Evolutionary conservation across 2,113 vertebrate genomes (phyloP), one percentile per base, ranked within the genome.

Genomic region (Eclectus roratus): DNA sequence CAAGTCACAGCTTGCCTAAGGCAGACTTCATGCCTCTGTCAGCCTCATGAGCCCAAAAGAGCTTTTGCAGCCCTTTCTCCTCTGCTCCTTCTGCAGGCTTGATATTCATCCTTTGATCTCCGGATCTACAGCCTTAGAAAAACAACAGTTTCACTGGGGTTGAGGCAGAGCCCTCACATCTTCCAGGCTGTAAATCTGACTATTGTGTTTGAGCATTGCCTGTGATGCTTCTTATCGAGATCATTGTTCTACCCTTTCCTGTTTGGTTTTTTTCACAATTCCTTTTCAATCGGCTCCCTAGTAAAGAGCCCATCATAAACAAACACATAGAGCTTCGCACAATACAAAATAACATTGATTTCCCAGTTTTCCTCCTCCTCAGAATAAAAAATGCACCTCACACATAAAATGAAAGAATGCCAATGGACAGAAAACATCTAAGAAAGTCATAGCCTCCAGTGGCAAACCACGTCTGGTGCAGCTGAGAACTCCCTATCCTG

Each of bases 171-270:
- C 61, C 21, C 1, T 91, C 93, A 95, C 79, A 85, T 97, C 91
- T 97, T 91, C 77, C 89, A 96, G 87, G 68, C 95, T 89, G 91
- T 89, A 95, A 95, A 96, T 97, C 81, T 95, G 72, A 91, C 93
- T 94, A 94, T 96, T 96, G 94, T 97, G 84, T 96, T 91, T 95
- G 91, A 82, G 93, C 87, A 87, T 82, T 80, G 95, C 81, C 89
- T 97, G 91, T 88, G 93, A 96, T 96, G 84, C 93, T 63, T 93
- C 89, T 97, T 94, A 96, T 94, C 74, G 5, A 85, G 91, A 73
- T 93, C 61, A 96, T 96, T 97, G 96, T 97, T 97, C 93, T 91
- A 96, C 96, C 91, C 95, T 97, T 97, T 97, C 96, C 96, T 97
- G 96, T 96, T 97, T 96, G 81, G 66, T 94, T 97, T 96, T 84